Base-by-base conservation (phyloP, 2,113 vertebrate genomes). In the Mugil cephalus region DNA sequence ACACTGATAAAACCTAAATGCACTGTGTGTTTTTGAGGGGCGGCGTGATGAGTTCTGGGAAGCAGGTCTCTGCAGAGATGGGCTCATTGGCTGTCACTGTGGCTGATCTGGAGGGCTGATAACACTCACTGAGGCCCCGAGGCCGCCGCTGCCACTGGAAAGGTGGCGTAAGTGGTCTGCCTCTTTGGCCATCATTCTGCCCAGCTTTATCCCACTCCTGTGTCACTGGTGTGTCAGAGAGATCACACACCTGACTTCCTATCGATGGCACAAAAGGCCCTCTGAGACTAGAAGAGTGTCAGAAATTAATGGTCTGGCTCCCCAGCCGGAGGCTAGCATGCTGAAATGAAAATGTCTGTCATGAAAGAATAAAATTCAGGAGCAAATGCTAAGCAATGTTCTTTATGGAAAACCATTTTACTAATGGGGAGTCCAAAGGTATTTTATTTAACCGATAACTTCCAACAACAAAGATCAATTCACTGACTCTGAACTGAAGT, bases 21-120 rank as follows among this genome's bases (percentile, higher is more conserved):
- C 5, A 30, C 24, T 45, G 30, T 21, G 48, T 59, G 58, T 6
- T 35, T 77, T 55, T 65, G 48, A 67, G 15, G 12, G n/a, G 39
- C 4, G 24, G 5, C 14, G 15, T 24, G 24, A 4, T 69, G 56
- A 36, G 42, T 70, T 55, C 19, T 19, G 45, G 14, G 36, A 68
- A 74, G 39, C 6, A 0, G 34, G 12, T 40, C 38, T 4, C 62
- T 71, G 52, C 43, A 77, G 38, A 64, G 43, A 73, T 11, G 7
- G 79, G 58, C 60, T 67, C 74, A 87, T 67, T 69, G 73, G 75
- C 67, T 74, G 80, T 79, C 80, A 80, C 59, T 11, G 67, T 24
- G 64, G n/a, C 39, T 54, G 73, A 88, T 79, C 34, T 70, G 71
- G 70, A 63, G 79, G 85, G 80, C 66, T 58, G 82, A 82, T 50